These are phyloP conservation scores for Papio anubis DNA, from an alignment of 2,113 vertebrate species.

Conservation along the genomic window DNA sequence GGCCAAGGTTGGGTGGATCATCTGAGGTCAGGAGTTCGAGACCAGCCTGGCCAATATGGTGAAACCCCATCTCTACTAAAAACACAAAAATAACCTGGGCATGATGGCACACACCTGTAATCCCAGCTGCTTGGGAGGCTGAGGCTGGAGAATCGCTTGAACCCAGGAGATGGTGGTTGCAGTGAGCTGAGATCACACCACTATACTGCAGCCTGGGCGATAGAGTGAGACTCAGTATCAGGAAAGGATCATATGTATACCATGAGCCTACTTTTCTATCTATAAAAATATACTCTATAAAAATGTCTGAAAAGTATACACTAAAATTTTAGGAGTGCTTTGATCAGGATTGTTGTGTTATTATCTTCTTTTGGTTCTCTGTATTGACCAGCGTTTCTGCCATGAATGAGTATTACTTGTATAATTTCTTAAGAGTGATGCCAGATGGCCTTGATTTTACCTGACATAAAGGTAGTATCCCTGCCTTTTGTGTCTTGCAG, in stretches of 20 bases:
- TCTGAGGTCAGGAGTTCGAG: too few species aligned
- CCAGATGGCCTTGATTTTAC: background rate
- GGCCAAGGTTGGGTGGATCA: too few species aligned
- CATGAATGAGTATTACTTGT: background rate
- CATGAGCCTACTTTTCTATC: background rate
- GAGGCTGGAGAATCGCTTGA: too few species aligned
- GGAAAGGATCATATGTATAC: background rate
- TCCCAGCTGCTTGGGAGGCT: too few species aligned
- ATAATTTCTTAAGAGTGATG: background rate
- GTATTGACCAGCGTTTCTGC: background rate
- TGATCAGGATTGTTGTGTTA: background rate
- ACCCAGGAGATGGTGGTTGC: too few species aligned
- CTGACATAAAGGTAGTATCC: background rate
- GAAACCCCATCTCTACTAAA: too few species aligned
- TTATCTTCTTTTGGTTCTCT: background rate
- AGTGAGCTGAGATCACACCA: too few species aligned
- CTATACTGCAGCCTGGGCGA: too few species aligned
- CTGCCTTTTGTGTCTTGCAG: background rate
- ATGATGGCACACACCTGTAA: too few species aligned
- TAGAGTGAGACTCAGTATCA: too few species aligned
- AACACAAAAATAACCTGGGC: too few species aligned
- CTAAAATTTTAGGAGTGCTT: background rate
- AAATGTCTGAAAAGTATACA: background rate
- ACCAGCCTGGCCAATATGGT: too few species aligned
- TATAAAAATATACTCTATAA: background rate